Evolutionary conservation across 2,888 invertebrate species (phyloP).

Genomic region (Endomychus coccineus): DNA sequence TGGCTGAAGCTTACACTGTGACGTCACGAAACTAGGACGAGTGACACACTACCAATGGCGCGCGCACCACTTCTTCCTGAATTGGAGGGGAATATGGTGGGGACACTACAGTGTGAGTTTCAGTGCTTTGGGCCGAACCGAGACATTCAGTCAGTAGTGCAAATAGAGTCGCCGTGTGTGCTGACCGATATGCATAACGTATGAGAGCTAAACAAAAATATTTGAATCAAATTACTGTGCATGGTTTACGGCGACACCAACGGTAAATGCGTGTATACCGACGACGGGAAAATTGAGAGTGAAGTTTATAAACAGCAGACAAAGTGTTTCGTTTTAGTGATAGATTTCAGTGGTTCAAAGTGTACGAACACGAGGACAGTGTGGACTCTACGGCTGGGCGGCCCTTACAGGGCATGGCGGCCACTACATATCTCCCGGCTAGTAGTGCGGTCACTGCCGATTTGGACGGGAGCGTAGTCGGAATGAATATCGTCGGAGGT

Average conservation of each 20-base stretch:
- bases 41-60: constrained; percentile 41
- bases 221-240: constrained; percentile 16
- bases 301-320: constrained; percentile 12
- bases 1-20: constrained; percentile 29
- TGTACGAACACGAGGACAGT: constrained; percentile 38
- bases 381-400: constrained; percentile 48
- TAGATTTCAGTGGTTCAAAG: constrained; percentile 34
- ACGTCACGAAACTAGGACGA: constrained; percentile 37
- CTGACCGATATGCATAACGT: constrained; percentile 50
- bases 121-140: constrained; percentile 31
- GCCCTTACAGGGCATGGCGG: constrained; percentile 76
- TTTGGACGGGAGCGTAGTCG: constrained; percentile 62
- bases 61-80: constrained; percentile 34
- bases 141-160: constrained; percentile 52
- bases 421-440: constrained; percentile 88
- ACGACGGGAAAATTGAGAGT: constrained; percentile 15
- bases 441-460: constrained; percentile 67
- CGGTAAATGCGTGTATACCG: too few species aligned
- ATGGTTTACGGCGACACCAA: constrained; percentile 11
- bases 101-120: constrained; percentile 44
- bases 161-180: constrained; percentile 50
- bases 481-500: constrained; percentile 67
- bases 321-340: constrained; percentile 18
- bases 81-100: constrained; percentile 34
- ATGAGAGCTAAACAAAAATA: too few species aligned